Evolutionary conservation across 2,888 invertebrate genomes (phyloP).

Genomic region (Idaea biselata): DNA sequence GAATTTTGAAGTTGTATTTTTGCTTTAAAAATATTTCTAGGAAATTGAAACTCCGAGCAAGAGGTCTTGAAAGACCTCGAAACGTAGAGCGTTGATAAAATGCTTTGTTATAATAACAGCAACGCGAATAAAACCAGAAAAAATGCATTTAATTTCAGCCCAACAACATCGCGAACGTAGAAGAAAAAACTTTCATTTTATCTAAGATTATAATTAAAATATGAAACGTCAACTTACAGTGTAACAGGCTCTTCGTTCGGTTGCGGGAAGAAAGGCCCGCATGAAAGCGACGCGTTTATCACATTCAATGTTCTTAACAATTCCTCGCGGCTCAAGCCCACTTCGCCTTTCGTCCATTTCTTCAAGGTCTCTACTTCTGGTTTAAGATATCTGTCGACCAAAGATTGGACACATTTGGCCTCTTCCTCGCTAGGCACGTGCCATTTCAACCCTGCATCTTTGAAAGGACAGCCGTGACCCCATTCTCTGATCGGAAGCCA

Average conservation of each 20-base stretch:
- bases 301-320: constrained; percentile 85
- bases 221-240: constrained; percentile 67
- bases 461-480: constrained; percentile 86
- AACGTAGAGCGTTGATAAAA: too few species aligned
- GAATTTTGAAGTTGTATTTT: too few species aligned
- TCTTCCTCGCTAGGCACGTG: constrained; percentile 87
- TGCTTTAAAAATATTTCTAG: too few species aligned
- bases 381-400: constrained; percentile 84
- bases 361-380: constrained; percentile 83
- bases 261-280: constrained; percentile 83
- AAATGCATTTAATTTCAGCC: too few species aligned
- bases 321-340: constrained; percentile 82
- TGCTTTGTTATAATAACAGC: too few species aligned
- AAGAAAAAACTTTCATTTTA: too few species aligned
- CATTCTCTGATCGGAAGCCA: constrained; percentile 89
- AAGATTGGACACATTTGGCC: constrained; percentile 82
- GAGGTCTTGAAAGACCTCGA: too few species aligned
- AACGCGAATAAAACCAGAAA: too few species aligned
- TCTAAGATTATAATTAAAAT: constrained; percentile 7
- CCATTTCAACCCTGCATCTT: constrained; percentile 86
- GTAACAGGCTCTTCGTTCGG: constrained; percentile 83
- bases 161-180: too few species aligned
- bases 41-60: too few species aligned
- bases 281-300: constrained; percentile 83
- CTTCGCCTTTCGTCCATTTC: constrained; percentile 75